Conservation (phyloP, 2,797 vertebrate species). For the Lutjanus argentimaculatus region DNA sequence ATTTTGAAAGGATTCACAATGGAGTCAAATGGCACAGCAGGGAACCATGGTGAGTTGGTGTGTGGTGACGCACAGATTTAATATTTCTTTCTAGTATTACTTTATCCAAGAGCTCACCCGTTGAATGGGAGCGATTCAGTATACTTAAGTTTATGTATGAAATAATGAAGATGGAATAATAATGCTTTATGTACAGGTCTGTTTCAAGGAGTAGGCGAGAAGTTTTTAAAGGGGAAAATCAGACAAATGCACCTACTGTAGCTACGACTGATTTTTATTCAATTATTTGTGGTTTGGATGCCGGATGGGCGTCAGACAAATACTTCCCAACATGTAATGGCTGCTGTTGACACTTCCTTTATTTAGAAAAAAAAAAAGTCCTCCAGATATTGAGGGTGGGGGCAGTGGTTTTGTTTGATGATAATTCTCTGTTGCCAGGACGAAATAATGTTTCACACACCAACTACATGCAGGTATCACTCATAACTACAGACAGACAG, state of each 20-base stretch:
- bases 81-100: background rate
- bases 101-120: background rate
- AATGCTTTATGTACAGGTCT: background rate
- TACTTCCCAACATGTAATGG: background rate
- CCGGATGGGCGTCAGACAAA: background rate
- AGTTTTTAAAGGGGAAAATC: background rate
- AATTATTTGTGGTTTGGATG: background rate
- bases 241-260: background rate
- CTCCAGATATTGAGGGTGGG: background rate
- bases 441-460: constrained; percentile 6
- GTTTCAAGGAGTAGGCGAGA: background rate
- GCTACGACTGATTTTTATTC: background rate
- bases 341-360: background rate
- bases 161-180: too few relatives aligned
- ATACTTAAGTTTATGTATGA: too few relatives aligned
- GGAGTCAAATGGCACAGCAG: constrained; percentile 62
- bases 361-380: background rate
- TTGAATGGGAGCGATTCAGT: background rate
- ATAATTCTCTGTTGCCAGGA: background rate
- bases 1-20: constrained; percentile 53
- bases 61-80: constrained; percentile 17
- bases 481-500: background rate
- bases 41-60: constrained; percentile 69
- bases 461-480: background rate
- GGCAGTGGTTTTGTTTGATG: background rate